Base-by-base conservation (phyloP, 2,888 invertebrate species). In the Miltochrista miniata region DNA sequence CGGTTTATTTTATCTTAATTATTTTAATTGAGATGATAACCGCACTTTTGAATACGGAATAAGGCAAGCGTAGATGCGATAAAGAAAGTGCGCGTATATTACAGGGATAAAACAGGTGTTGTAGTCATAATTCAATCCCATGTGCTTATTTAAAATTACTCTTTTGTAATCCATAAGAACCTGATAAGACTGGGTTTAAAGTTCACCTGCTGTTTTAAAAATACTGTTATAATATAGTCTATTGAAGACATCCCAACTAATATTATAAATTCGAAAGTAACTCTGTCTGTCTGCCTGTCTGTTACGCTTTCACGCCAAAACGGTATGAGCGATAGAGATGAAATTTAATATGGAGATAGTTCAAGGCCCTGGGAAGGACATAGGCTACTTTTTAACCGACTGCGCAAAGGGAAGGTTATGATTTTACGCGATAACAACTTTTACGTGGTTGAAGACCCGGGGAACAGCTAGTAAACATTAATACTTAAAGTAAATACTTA, bases 1-100 rank as follows among this genome's bases (percentile, higher is more conserved):
- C 54, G 56, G 59, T 66, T 60, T n/a, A n/a, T 64, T 68, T 70
- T 68, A 70, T 69, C 69, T 64, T 69, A 65, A 71, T 67, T 59
- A 60, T 57, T 49, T 60, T 54, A 59, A 56, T 64, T 64, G 52
- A 63, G 64, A 67, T 63, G 58, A 58, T 64, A 64, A 64, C 63
- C 55, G 59, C 58, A 61, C 48, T 56, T 47, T 53, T 50, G 45
- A 50, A 50, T 59, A 59, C 48, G 41, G 30, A 37, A 49, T 54
- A 58, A 51, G 50, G n/a, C n/a, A n/a, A n/a, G n/a, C n/a, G n/a
- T 44, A 48, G 40, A 44, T 18, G 12, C 34, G 29, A 18, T 31
- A 12, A 12, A 39, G 30, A 29, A 39, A 39, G 18, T 40, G 38
- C 7, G 33, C 31, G 18, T 14, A 38, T 37, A 30, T 30, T 12